phyloP scores from a whole-genome alignment of 2,888 invertebrate species.

The Tenthredo amoena region DNA sequence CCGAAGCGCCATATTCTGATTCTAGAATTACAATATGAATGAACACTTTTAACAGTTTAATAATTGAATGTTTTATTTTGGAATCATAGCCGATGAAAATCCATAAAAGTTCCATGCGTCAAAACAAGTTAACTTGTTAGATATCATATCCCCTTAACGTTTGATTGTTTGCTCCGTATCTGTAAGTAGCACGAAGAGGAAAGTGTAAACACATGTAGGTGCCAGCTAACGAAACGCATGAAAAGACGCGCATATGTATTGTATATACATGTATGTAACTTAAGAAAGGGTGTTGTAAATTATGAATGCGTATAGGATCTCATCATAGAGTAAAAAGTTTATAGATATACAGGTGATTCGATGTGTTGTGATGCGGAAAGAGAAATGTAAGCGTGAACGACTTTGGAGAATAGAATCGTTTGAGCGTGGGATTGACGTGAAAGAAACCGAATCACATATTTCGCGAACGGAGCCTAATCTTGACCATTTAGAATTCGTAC shows the following conservation, averaged over 20 bases:
- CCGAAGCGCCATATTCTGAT: not conserved
- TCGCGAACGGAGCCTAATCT: not conserved
- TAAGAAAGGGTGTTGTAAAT: not conserved
- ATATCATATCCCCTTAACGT: not conserved
- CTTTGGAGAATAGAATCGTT: not conserved
- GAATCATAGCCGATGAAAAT: not conserved
- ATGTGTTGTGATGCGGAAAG: not conserved
- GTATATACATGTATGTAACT: not conserved
- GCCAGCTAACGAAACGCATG: constrained; percentile 16
- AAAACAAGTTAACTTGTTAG: not conserved
- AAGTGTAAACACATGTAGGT: constrained; percentile 1
- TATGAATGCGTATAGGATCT: not conserved
- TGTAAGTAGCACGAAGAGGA: not conserved
- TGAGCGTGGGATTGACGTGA: not conserved
- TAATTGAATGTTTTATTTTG: not conserved
- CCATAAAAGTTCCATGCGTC: not conserved
- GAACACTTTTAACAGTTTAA: not conserved
- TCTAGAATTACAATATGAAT: not conserved
- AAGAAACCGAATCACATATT: not conserved
- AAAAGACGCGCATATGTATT: not conserved
- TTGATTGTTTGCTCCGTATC: not conserved
- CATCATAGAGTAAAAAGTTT: not conserved
- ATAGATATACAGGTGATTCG: not conserved
- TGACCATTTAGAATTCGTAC: constrained; percentile 1
- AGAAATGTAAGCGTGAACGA: not conserved